Evolutionary conservation across 2,113 vertebrate species (phyloP).

Genomic region (Nothoprocta perdicaria): DNA sequence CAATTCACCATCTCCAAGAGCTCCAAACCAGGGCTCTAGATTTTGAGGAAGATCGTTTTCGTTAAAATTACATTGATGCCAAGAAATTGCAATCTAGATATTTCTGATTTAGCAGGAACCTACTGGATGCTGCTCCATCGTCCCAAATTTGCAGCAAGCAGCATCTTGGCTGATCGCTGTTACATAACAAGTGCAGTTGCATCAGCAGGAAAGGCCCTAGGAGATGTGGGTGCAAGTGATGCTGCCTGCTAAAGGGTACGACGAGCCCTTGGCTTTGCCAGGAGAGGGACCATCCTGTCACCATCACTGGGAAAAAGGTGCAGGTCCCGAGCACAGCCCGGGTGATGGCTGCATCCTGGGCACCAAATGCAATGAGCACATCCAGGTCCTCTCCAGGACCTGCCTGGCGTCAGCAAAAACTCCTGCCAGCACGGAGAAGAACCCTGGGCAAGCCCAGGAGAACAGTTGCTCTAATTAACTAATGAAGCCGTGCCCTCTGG

Average conservation of each 20-base stretch:
- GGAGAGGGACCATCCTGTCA: background rate
- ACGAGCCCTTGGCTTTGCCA: background rate
- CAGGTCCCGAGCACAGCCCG: too few species aligned
- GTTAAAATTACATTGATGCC: background rate
- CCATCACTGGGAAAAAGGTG: too few species aligned
- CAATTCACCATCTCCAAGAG: background rate
- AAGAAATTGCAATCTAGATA: background rate
- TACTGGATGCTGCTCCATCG: background rate
- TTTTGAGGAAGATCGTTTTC: background rate
- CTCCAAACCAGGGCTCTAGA: background rate
- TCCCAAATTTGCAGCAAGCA: background rate
- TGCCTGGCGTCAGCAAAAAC: constrained; percentile 22
- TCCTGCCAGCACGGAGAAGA: constrained; percentile 30
- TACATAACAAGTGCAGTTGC: background rate
- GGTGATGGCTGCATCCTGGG: background rate
- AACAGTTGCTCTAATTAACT: constrained; percentile 52
- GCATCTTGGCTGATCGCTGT: background rate
- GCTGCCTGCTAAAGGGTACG: background rate
- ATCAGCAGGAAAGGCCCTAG: background rate
- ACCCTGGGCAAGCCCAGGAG: background rate
- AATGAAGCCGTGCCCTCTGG: background rate
- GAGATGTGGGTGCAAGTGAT: background rate
- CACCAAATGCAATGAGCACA: background rate
- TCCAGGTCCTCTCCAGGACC: background rate
- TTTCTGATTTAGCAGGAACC: background rate